phyloP scores from a whole-genome alignment of 2,797 vertebrate species.

The Helicolenus hilgendorfi region DNA sequence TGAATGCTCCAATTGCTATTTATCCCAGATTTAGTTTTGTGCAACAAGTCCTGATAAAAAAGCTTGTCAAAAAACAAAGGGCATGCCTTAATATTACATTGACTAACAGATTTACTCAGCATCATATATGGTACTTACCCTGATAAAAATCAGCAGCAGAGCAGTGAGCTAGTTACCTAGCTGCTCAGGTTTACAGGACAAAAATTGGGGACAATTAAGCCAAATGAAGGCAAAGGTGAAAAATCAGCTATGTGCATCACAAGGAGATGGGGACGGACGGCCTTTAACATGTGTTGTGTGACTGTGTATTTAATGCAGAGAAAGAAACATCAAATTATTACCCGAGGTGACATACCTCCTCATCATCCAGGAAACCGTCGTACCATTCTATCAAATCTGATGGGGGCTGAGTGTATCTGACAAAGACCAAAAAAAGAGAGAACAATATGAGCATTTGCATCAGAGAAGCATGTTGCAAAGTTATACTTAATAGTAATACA shows the following conservation, averaged over 20 bases:
- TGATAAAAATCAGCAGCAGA: constrained; percentile 77
- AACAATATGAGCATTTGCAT: not conserved
- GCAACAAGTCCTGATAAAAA: constrained; percentile 84
- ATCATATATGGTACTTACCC: constrained; percentile 84
- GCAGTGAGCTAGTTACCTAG: constrained; percentile 80
- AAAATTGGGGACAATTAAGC: constrained; percentile 87
- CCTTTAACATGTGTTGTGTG: constrained; percentile 27
- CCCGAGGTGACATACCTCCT: constrained; percentile 99
- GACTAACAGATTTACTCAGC: constrained; percentile 65
- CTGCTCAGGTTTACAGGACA: constrained; percentile 76
- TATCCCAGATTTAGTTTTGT: constrained; percentile 68
- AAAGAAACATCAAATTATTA: constrained; percentile 95
- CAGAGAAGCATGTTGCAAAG: not conserved
- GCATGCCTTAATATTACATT: constrained; percentile 80
- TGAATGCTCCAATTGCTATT: constrained; percentile 15
- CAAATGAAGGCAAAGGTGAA: constrained; percentile 94
- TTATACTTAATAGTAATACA: not conserved
- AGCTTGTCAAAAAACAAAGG: constrained; percentile 66
- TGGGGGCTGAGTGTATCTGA: constrained; percentile 98
- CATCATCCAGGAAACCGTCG: constrained; percentile 99
- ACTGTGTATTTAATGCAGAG: constrained; percentile 63
- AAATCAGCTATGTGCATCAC: constrained; percentile 92
- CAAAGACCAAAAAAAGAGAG: constrained; percentile 4
- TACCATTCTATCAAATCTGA: constrained; percentile 99
- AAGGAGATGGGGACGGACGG: constrained; percentile 43